Evolutionary conservation across 23 tunicate genomes (phyloP), one percentile per base, ranked within the genome.

Genomic region (Ascidia mentula): DNA sequence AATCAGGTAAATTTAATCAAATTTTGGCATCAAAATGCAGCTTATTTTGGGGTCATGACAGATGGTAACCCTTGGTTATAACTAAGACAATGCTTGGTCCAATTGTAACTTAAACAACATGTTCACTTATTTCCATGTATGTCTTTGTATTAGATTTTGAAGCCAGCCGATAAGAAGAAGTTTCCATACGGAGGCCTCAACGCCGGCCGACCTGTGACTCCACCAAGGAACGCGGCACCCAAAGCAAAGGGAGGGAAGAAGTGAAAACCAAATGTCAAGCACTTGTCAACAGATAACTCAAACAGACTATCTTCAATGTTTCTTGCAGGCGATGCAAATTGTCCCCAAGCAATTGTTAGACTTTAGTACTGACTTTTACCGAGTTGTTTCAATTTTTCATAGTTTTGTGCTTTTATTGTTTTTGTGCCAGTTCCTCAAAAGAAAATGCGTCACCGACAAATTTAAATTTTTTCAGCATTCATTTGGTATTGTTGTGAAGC

Each of bases 81-180:
- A n/a, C n/a, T n/a, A n/a, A n/a, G n/a, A n/a, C n/a, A n/a, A n/a
- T n/a, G n/a, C n/a, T n/a, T n/a, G n/a, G n/a, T n/a, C n/a, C n/a
- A n/a, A n/a, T n/a, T n/a, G n/a, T n/a, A n/a, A n/a, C n/a, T n/a
- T n/a, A n/a, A n/a, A n/a, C n/a, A n/a, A n/a, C n/a, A n/a, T n/a
- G n/a, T n/a, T n/a, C n/a, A n/a, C n/a, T n/a, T n/a, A n/a, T n/a
- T n/a, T n/a, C n/a, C n/a, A 18, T 36, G 85, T 22, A 84, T 86
- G 83, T 89, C 82, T 59, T 89, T 89, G 32, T 85, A 74, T 77
- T 76, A 89, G 79, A 91, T 91, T 38, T 72, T 91, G 53, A 91
- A 91, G 40, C 97, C 97, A 36, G 91, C 97, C 0, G 97, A 91
- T 74, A 91, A 91, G 75, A 91, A 91, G 45, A 91, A 91, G 73